Evolutionary conservation across 2,888 invertebrate species (phyloP), one percentile per base, ranked within the genome.

Genomic region (Cremastinae sp.): DNA sequence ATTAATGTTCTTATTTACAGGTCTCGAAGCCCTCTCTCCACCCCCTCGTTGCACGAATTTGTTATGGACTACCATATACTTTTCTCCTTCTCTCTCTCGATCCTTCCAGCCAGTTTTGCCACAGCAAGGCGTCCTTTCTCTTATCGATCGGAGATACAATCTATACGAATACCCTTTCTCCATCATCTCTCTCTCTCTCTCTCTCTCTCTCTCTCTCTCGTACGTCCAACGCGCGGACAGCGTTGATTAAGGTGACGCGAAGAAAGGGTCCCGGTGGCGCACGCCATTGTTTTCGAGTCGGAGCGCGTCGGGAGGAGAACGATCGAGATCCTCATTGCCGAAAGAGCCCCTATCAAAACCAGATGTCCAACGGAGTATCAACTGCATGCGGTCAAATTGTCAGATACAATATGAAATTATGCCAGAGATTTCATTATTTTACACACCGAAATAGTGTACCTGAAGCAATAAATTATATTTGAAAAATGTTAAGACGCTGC

Each of bases 1-100:
- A 81, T 78, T 78, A 74, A 81, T 81, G 78, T 81, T 78, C 78
- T 78, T 80, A 79, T 78, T 81, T 79, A 80, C 80, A 75, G 75
- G 70, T 54, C 72, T 68, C 49, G 58, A 56, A 65, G 65, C 61
- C 62, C 74, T 28, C 22, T 54, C 51, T 47, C 47, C 68, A 53
- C 49, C 74, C 80, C 66, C 64, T 58, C 54, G 47, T 56, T 53
- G 38, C 49, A 36, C 68, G 64, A 62, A 73, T 76, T 76, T 69
- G 72, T 76, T 59, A 45, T 64, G 36, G 68, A 53, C 38, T 68
- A 36, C 34, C 5, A 14, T 64, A 51, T 47, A 58, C 36, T 45
- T 64, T 47, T 64, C 58, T 75, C 49, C 43, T 36, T 28, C 56
- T 18, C 56, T 66, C 62, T 16, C 41, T 49, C 49, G 47, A 28